Evolutionary conservation across 2,113 vertebrate species (phyloP), one percentile per base, ranked within the genome.

Genomic region (Anhinga anhinga): DNA sequence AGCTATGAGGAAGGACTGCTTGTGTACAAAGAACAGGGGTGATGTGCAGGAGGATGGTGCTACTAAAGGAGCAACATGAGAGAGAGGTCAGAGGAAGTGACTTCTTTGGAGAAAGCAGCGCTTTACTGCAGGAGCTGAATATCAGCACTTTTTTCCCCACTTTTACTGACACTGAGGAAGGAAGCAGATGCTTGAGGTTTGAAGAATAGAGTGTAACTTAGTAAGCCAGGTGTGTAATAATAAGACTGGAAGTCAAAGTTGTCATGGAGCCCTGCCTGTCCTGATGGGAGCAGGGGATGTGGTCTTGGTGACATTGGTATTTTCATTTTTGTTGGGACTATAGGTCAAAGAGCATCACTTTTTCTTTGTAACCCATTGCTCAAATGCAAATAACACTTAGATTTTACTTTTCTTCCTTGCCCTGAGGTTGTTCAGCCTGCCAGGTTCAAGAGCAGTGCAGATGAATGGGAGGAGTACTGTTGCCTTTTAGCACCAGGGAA

Each of bases 391-490:
- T 63, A 26, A 69, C 6, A 0, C 5, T 50, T 71, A 36, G 27
- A 40, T 71, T 76, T 58, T 58, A 13, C 22, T 92, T 94, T 40
- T 40, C 38, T 40, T 50, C 11, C 58, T 86, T 83, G 50, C 42
- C 59, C 17, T 65, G 40, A 7, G 0, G 0, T 32, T 65, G 17
- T 22, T 69, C 66, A 69, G 38, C 65, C 20, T 74, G 13, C 0
- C 2, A 90, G 34, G 25, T 58, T 76, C 15, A 36, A 36, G 32
- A 38, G 27, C 69, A n/a, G 34, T 63, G 69, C 56, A 53, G 29
- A 2, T 59, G 15, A 63, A 47, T 3, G 56, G 56, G n/a, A 86
- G 19, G 22, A 32, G 17, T 34, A 19, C 59, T 80, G 49, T 22
- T 70, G 15, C 44, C n/a, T 80, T 67, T 40, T 80, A 45, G 19